These are phyloP conservation scores for Brassicogethes aeneus DNA, from an alignment of 2,888 invertebrate genomes.

Conservation along the genomic window DNA sequence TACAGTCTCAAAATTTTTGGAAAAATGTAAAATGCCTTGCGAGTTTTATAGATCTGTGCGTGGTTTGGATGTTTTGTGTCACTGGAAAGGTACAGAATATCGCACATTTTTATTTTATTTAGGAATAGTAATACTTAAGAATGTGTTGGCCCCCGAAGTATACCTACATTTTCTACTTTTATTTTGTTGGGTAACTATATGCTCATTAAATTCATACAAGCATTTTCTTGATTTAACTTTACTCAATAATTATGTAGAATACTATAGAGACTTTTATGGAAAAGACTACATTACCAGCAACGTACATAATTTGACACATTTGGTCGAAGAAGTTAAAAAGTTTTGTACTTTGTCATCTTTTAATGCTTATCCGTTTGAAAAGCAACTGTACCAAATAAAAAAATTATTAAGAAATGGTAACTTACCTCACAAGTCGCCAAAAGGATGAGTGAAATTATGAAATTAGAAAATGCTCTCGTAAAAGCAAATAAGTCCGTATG, in stretches of 20 bases:
- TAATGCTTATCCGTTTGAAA: conserved; percentile 33
- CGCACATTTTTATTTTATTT: conserved; percentile 8
- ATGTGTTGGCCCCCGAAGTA: conserved; percentile 9
- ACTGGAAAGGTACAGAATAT: conserved; percentile 10
- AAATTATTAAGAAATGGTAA: conserved; percentile 15
- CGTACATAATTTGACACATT: conserved; percentile 32
- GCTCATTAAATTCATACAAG: conserved; percentile 11
- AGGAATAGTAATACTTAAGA: conserved; percentile 9
- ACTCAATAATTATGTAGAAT: conserved; percentile 16
- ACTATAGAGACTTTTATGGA: conserved; percentile 25
- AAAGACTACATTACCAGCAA: conserved; percentile 29
- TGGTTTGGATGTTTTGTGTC: conserved; percentile 9
- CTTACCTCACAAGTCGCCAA: conserved; percentile 18
- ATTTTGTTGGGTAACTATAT: conserved; percentile 15
- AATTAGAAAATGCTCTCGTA: too few species aligned
- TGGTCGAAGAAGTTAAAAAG: conserved; percentile 27
- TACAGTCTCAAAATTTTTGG: neutral
- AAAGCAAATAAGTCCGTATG: too few species aligned
- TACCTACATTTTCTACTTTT: conserved; percentile 12
- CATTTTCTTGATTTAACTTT: conserved; percentile 13
- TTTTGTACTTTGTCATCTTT: conserved; percentile 28
- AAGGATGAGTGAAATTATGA: conserved; percentile 16
- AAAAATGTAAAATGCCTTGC: neutral
- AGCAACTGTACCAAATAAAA: conserved; percentile 23
- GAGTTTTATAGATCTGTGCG: conserved; percentile 4